Percentiles rank a stretch among this genome's conserved stretches.
phyloP scores from a whole-genome alignment of 2,113 vertebrate genomes.

The Paradoxurus hermaphroditus region DNA sequence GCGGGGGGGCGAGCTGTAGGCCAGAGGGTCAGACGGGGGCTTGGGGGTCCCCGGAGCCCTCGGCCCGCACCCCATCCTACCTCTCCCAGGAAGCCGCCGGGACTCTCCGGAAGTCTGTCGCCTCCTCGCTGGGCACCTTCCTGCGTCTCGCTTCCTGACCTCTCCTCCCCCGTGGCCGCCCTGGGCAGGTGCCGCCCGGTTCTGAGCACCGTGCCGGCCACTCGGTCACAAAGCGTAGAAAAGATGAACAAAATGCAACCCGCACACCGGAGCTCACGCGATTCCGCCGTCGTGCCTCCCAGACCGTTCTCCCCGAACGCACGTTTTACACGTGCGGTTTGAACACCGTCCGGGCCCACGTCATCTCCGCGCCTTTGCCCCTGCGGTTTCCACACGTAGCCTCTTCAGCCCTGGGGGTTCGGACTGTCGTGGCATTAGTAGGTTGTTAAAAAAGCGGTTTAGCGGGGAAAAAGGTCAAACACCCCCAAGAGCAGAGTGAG shows the following conservation, averaged over 20 bases:
- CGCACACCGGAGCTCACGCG: rapidly evolving
- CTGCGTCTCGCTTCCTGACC: no score
- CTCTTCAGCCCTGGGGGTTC: not conserved
- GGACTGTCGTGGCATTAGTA: not conserved
- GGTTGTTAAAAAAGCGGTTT: not conserved
- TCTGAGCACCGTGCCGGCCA: not conserved
- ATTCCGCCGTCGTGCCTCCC: not conserved
- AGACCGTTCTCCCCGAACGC: not conserved
- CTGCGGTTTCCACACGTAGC: not conserved
- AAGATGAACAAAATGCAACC: not conserved
- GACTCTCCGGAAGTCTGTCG: not conserved
- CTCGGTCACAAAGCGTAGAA: not conserved
- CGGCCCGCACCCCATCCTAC: not conserved
- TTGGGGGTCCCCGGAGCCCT: rapidly evolving
- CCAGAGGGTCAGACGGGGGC: not conserved
- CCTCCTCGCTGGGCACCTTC: no score
- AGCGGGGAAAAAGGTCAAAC: not conserved
- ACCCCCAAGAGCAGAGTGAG: rapidly evolving
- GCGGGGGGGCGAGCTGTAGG: no score
- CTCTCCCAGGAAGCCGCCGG: not conserved
- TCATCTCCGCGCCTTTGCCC: not conserved
- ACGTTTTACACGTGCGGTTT: not conserved
- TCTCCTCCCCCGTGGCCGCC: not conserved
- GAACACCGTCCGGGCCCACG: not conserved
- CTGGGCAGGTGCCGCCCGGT: not conserved